Base-by-base conservation (phyloP, 2,888 invertebrate species). In the Prosapia bicincta region DNA sequence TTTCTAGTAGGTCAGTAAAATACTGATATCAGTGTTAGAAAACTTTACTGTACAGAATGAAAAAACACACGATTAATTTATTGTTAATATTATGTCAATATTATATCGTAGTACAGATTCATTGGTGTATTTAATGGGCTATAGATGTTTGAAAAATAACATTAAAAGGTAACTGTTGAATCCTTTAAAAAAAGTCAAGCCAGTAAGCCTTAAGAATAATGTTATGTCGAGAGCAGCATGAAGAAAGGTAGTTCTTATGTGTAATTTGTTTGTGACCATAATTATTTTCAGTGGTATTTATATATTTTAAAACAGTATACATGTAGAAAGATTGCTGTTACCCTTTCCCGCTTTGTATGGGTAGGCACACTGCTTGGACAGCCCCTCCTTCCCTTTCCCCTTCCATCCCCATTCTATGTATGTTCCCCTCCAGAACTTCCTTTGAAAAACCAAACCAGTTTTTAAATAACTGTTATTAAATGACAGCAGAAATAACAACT, bases 321-420 rank as follows among this genome's bases (percentile, higher is more conserved):
- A 26, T 25, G 25, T 67, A 67, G 67, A 25, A 26, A 66, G 30
- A 72, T 25, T n/a, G 30, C 23, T 32, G 67, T 73, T 66, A 20
- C 73, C 28, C 43, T 68, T 26, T 73, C 54, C 38, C 28, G 73
- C 73, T 73, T 73, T 73, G 25, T 67, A 73, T 73, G 73, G 73
- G 68, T 73, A 73, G 73, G 68, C 68, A 68, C 69, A 26, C 73
- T 68, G 73, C 73, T 73, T 73, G 38, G 67, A 15, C 25, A 26
- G 26, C 43, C 20, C 68, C 25, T 25, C n/a, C 69, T 20, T 32
- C 54, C 28, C 28, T 43, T 32, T 72, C 66, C 72, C 66, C 73
- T 67, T 23, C 66, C 2, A 3, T 23, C 66, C 66, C 66, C 66
- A 10, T 26, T 25, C 67, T 67, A 67, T 67, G 54, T 54, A 54